phyloP scores from a whole-genome alignment of 2,888 invertebrate genomes.

The Euplexia lucipara region DNA sequence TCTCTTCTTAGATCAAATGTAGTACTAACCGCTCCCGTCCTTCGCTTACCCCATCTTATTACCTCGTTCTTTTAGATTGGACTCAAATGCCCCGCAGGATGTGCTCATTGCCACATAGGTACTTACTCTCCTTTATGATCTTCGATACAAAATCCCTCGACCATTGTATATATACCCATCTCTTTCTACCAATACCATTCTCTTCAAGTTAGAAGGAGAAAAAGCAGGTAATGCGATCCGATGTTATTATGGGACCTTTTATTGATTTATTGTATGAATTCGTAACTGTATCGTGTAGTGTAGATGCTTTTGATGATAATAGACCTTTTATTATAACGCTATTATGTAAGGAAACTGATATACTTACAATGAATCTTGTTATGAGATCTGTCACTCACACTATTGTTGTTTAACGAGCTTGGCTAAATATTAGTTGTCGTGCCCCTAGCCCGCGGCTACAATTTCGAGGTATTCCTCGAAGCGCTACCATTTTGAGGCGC shows the following conservation, averaged over 20 bases:
- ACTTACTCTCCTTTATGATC: constrained; percentile 70
- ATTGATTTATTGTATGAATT: constrained; percentile 57
- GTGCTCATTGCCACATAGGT: constrained; percentile 75
- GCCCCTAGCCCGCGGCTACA: too few relatives aligned
- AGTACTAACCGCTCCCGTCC: constrained; percentile 22
- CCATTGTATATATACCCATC: constrained; percentile 55
- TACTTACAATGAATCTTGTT: background rate
- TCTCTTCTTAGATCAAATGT: background rate
- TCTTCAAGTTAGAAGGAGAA: constrained; percentile 23
- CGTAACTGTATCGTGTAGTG: constrained; percentile 9
- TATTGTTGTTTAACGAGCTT: too few relatives aligned
- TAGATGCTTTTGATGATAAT: constrained; percentile 10
- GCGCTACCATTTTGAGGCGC: too few relatives aligned
- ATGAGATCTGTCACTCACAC: background rate
- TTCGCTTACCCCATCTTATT: constrained; percentile 18
- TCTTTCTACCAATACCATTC: constrained; percentile 22
- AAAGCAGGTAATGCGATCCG: constrained; percentile 29
- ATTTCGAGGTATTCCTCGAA: too few relatives aligned
- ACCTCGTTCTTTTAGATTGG: constrained; percentile 42
- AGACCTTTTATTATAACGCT: constrained; percentile 10
- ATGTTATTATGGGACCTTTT: constrained; percentile 41
- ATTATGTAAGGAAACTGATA: constrained; percentile 8
- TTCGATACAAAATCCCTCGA: constrained; percentile 62
- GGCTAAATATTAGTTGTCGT: too few relatives aligned
- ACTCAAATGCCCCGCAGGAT: constrained; percentile 74